Evolutionary conservation across 2,797 vertebrate species (phyloP).

Genomic region (Hippocampus kuda): DNA sequence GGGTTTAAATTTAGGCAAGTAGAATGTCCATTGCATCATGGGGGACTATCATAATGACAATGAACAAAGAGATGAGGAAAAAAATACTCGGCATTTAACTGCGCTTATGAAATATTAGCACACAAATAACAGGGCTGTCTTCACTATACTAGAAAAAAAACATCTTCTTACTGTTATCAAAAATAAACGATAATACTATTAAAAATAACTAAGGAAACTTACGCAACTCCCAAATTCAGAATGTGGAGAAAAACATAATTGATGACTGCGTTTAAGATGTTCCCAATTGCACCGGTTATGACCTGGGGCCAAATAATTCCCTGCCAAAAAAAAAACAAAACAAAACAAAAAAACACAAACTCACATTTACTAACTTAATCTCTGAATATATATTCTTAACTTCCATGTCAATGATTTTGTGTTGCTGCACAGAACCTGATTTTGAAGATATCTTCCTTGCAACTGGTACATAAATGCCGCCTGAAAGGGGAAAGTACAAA

Average conservation of each 20-base stretch:
- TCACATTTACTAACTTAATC: neutral
- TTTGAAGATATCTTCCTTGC: constrained; percentile 62
- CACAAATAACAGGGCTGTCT: neutral
- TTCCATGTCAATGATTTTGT: neutral
- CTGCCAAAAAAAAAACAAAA: constrained; percentile 59
- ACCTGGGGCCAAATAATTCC: constrained; percentile 72
- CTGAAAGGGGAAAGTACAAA: constrained; percentile 32
- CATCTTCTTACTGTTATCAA: neutral
- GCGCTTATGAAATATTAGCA: neutral
- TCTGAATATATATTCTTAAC: neutral
- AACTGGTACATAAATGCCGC: constrained; percentile 70
- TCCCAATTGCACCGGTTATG: constrained; percentile 71
- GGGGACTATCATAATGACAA: no score
- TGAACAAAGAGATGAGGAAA: no score
- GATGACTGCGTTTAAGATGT: constrained; percentile 75
- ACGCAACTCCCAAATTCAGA: constrained; percentile 81
- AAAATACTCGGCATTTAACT: no score
- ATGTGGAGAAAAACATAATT: constrained; percentile 76
- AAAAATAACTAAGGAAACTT: constrained; percentile 53
- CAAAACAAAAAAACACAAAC: neutral
- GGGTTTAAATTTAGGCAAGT: no score
- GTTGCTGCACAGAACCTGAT: constrained; percentile 52
- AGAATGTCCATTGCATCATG: no score
- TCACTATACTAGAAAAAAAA: neutral
- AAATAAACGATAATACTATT: neutral